Evolutionary conservation across 2,113 vertebrate species (phyloP).

Genomic region (Melanerpes formicivorus): DNA sequence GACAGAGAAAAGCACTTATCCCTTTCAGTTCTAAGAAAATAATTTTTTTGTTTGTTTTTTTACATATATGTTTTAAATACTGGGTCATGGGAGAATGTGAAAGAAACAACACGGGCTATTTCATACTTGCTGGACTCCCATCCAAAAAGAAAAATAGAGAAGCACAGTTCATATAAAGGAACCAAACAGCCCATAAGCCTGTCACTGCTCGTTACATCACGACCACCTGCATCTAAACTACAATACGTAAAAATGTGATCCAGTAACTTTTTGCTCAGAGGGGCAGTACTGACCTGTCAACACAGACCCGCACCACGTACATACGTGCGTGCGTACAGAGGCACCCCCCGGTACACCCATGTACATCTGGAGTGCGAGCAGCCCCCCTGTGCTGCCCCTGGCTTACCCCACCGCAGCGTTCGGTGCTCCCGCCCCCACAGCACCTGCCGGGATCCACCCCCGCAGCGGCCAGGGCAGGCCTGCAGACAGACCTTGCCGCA

Average conservation of each 20-base stretch:
- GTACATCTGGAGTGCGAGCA: fast-evolving
- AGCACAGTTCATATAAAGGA: neutral
- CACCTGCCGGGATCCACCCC: neutral
- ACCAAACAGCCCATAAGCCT: neutral
- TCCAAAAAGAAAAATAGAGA: neutral
- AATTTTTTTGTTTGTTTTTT: neutral
- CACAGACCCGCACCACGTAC: fast-evolving
- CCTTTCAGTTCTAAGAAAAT: neutral
- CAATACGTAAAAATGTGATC: neutral
- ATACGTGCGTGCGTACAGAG: fast-evolving
- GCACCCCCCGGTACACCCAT: neutral
- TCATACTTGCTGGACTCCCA: neutral
- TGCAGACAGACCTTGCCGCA: neutral
- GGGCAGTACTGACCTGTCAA: neutral
- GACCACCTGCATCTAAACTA: neutral
- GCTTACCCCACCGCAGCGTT: neutral
- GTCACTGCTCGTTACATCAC: neutral
- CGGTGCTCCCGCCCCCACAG: neutral
- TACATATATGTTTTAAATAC: neutral
- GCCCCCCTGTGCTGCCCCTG: neutral
- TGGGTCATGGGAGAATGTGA: fast-evolving
- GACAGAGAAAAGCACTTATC: neutral
- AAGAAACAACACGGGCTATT: neutral
- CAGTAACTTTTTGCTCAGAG: neutral
- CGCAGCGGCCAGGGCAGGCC: neutral